These are phyloP conservation scores for Polydrusus tereticollis DNA, from an alignment of 2,888 invertebrate genomes.

Conservation along the genomic window DNA sequence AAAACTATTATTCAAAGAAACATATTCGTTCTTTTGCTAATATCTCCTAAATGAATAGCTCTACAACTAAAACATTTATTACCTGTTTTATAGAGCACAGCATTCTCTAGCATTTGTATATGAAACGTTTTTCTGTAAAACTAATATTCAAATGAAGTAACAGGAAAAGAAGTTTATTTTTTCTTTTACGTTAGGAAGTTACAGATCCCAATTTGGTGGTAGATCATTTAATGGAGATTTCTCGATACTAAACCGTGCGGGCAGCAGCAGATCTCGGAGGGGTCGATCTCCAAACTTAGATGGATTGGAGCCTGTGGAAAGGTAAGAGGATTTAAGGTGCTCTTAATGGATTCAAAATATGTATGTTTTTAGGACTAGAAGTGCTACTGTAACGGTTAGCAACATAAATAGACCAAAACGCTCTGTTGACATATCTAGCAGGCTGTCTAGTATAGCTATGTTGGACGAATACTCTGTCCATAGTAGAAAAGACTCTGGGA, in stretches of 20 bases:
- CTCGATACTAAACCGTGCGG: constrained; percentile 64
- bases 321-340: constrained; percentile 20
- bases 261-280: constrained; percentile 67
- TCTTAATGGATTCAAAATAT: not conserved
- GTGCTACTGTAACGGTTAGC: constrained; percentile 62
- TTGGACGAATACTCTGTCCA: constrained; percentile 80
- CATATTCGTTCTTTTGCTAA: too few species aligned
- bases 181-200: constrained; percentile 45
- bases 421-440: constrained; percentile 64
- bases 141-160: too few species aligned
- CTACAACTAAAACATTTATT: too few species aligned
- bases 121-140: too few species aligned
- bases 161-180: too few species aligned
- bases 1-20: too few species aligned
- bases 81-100: too few species aligned
- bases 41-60: too few species aligned
- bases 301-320: constrained; percentile 57
- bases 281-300: constrained; percentile 66
- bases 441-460: constrained; percentile 60
- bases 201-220: constrained; percentile 36
- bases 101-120: too few species aligned
- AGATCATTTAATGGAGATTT: constrained; percentile 69
- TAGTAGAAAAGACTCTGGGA: constrained; percentile 90
- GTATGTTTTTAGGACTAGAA: constrained; percentile 56
- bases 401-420: constrained; percentile 68